Base-by-base conservation (phyloP, 2,113 vertebrate species). In the Clarias batrachus region DNA sequence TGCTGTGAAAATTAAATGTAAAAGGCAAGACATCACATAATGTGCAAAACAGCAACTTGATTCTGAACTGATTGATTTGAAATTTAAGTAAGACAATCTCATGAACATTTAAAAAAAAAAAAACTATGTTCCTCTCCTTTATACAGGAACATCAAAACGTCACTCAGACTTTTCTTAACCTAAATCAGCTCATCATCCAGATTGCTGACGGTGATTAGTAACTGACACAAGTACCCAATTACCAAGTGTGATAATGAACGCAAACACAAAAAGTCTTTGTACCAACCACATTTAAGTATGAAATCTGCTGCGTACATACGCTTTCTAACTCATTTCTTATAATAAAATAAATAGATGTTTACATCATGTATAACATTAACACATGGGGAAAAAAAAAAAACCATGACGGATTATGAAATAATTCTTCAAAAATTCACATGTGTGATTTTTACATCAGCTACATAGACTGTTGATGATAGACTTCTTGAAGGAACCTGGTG, bases 331-430 rank as follows among this genome's bases (percentile, higher is more conserved):
- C 13, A 16, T 79, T 63, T 48, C 30, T 68, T 56, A 66, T 4
- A 71, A 59, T 60, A 60, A 86, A 86, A 73, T 86, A 81, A 86
- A 86, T 81, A 87, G 63, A 82, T 23, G 21, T 78, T 48, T 78
- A 62, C 60, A 62, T 37, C n/a, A 48, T 56, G 12, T 23, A 80
- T 6, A 33, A 60, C 77, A 78, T 30, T 79, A 79, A 78, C 4
- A 65, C 14, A n/a, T 78, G 3, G 6, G 52, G 52, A n/a, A 48
- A 41, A n/a, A 48, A 85, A 30, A 59, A 68, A 73, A 84, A 14
- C 52, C 23, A 76, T 17, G 0, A 76, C 8, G 16, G 14, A 56
- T 9, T 41, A 62, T 19, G 57, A 8, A 62, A 60, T 48, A 84
- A 66, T 16, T 5, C 48, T 77, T 56, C 16, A 80, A 3, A 80